phyloP scores from a whole-genome alignment of 2,113 vertebrate genomes.

The Vulpes ferrilata region DNA sequence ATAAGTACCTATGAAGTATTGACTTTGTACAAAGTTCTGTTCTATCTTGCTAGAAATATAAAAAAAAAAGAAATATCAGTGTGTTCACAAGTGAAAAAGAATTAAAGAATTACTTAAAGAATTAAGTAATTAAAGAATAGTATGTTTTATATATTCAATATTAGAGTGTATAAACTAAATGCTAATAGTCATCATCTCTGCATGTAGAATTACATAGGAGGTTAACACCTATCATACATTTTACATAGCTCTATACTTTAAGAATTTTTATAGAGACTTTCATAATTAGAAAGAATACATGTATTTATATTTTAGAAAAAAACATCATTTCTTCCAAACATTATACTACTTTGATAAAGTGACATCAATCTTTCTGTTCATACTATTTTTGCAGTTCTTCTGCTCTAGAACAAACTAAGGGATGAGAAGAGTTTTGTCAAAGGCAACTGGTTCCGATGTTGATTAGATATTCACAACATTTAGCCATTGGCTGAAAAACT shows the following conservation, averaged over 20 bases:
- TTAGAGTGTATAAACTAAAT: neutral
- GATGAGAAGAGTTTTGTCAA: neutral
- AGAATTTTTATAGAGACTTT: neutral
- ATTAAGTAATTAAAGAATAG: neutral
- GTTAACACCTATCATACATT: neutral
- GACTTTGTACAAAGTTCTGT: neutral
- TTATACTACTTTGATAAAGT: neutral
- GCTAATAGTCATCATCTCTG: neutral
- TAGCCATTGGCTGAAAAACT: neutral
- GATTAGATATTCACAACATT: neutral
- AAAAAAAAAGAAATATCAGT: neutral
- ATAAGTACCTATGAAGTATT: neutral
- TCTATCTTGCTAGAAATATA: conserved; percentile 46
- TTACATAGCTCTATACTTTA: neutral
- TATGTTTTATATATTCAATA: neutral
- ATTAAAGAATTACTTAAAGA: too few relatives aligned
- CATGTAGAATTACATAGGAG: neutral
- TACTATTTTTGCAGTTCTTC: neutral
- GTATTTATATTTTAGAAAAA: conserved; percentile 2
- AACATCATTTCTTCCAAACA: neutral
- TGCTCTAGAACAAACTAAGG: neutral
- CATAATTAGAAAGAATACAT: neutral
- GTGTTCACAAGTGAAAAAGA: conserved; percentile 9
- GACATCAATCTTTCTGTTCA: neutral
- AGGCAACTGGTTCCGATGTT: neutral